Evolutionary conservation across 2,888 invertebrate genomes (phyloP).

Genomic region (Acanthosepion lycidas): DNA sequence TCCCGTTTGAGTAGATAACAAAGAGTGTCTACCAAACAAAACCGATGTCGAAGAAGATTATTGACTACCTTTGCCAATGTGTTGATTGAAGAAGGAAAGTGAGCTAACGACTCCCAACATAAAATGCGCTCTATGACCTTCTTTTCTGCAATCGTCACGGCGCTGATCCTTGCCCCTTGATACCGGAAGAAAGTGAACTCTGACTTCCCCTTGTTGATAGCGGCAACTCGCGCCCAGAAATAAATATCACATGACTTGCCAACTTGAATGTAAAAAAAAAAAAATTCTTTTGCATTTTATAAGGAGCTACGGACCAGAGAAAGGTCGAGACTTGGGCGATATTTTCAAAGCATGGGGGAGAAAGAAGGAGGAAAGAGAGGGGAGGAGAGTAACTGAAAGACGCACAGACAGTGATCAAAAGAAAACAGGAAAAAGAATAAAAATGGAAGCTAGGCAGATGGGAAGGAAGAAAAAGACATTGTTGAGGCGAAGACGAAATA

Average conservation of each 20-base stretch:
- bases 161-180: not conserved
- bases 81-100: not conserved
- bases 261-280: not conserved
- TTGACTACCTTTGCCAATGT: not conserved
- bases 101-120: not conserved
- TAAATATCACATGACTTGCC: not conserved
- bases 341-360: too few relatives aligned
- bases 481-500: too few relatives aligned
- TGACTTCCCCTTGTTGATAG: not conserved
- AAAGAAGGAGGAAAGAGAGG: too few relatives aligned
- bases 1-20: too few relatives aligned
- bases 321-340: too few relatives aligned
- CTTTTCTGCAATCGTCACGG: not conserved
- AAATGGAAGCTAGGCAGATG: not conserved
- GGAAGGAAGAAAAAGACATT: not conserved
- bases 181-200: not conserved
- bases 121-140: not conserved
- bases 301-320: too few relatives aligned
- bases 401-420: not conserved
- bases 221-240: not conserved
- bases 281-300: not conserved
- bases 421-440: not conserved
- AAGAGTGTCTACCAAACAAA: too few relatives aligned
- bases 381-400: too few relatives aligned
- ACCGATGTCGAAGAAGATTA: too few relatives aligned